Percentiles rank a stretch among this genome's conserved stretches.
phyloP scores from a whole-genome alignment of 2,888 invertebrate genomes.

The Linyphia triangularis region DNA sequence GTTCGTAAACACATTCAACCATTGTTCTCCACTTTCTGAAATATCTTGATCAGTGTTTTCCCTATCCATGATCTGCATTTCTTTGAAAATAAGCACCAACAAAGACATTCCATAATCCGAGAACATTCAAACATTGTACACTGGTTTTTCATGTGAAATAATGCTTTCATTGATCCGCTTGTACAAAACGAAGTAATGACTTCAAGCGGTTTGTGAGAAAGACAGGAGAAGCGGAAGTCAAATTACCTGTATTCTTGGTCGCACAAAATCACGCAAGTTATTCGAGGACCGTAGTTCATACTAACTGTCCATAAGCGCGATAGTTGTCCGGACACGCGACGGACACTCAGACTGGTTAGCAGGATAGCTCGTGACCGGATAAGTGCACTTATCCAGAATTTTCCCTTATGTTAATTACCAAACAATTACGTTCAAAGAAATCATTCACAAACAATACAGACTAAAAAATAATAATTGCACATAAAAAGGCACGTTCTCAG shows the following conservation, averaged over 20 bases:
- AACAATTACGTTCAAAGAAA: not conserved
- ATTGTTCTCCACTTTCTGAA: too few species aligned
- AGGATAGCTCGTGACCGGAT: constrained; percentile 9
- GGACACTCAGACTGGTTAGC: not conserved
- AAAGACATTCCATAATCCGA: not conserved
- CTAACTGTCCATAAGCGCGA: not conserved
- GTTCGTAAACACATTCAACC: too few species aligned
- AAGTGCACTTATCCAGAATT: not conserved
- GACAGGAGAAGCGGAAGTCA: not conserved
- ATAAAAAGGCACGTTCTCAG: not conserved
- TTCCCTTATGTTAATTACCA: not conserved
- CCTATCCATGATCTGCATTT: too few species aligned
- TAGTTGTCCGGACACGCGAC: not conserved
- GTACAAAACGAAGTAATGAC: not conserved
- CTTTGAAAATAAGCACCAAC: not conserved
- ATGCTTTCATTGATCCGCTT: not conserved
- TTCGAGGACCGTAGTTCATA: not conserved
- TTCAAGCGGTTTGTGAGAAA: not conserved
- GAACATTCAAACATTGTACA: not conserved
- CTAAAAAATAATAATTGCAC: not conserved
- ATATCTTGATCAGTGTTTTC: too few species aligned
- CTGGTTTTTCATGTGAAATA: not conserved
- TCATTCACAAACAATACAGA: not conserved
- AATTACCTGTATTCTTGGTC: not conserved
- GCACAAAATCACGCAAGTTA: not conserved